Evolutionary conservation across 2,888 invertebrate species (phyloP).

Genomic region (Fragum whitleyi): DNA sequence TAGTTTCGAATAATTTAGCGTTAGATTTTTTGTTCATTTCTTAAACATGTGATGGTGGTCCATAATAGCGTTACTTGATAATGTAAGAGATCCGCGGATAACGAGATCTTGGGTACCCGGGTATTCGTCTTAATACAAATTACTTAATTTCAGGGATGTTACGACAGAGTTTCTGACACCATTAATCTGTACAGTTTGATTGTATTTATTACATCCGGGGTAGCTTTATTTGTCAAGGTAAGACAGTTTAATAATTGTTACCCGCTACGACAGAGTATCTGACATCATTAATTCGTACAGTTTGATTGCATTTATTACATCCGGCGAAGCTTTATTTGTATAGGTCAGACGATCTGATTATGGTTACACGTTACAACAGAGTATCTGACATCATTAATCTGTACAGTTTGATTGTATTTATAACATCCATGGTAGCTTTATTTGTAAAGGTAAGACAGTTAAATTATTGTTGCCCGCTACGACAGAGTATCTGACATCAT

Average conservation of each 20-base stretch:
- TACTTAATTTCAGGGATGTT: constrained; percentile 46
- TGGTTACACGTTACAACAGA: constrained; percentile 22
- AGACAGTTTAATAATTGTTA: no score
- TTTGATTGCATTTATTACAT: constrained; percentile 31
- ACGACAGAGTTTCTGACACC: constrained; percentile 30
- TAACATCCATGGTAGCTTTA: constrained; percentile 18
- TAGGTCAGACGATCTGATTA: constrained; percentile 15
- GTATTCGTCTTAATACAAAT: no score
- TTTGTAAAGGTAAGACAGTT: constrained; percentile 27
- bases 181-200: constrained; percentile 33
- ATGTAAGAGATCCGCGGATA: no score
- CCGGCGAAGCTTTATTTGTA: constrained; percentile 16
- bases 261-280: constrained; percentile 32
- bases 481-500: constrained; percentile 33
- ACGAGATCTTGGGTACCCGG: no score
- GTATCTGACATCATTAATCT: constrained; percentile 25
- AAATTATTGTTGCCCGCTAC: constrained; percentile 9
- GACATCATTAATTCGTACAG: constrained; percentile 28
- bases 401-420: constrained; percentile 34
- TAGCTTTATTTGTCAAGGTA: constrained; percentile 34
- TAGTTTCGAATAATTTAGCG: no score
- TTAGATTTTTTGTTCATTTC: no score
- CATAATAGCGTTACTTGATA: no score
- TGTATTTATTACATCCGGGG: constrained; percentile 22
- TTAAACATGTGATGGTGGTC: no score